phyloP scores from a whole-genome alignment of 2,113 vertebrate genomes.

The Cephalopterus ornatus region DNA sequence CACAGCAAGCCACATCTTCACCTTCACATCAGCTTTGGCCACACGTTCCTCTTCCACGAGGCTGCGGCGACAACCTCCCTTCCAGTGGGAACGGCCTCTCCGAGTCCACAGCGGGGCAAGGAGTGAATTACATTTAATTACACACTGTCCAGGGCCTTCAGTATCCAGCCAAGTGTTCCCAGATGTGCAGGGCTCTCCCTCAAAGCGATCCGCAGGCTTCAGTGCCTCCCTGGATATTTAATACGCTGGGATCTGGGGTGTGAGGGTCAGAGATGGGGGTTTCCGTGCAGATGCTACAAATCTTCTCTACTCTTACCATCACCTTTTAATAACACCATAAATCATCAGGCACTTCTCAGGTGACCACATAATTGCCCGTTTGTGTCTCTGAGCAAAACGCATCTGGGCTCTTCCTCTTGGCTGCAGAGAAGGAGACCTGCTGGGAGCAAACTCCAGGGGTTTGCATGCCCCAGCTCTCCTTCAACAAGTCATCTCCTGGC shows the following conservation, averaged over 20 bases:
- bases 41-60: background rate
- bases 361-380: background rate
- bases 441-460: background rate
- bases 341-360: constrained; percentile 47
- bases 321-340: constrained; percentile 6
- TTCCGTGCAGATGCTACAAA: constrained; percentile 15
- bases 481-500: background rate
- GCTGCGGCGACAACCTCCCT: background rate
- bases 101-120: background rate
- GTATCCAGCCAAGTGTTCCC: constrained; percentile 19
- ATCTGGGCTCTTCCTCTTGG: background rate
- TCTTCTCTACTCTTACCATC: background rate
- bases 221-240: constrained; percentile 12
- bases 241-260: background rate
- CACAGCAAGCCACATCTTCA: background rate
- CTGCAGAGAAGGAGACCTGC: background rate
- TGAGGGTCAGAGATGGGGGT: background rate
- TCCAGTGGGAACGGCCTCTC: background rate
- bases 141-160: background rate
- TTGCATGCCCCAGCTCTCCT: background rate
- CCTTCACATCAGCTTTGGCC: background rate
- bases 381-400: background rate
- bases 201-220: background rate
- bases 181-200: constrained; percentile 43
- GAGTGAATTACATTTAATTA: background rate